These are phyloP conservation scores for Cistogaster globosa DNA, from an alignment of 2,888 invertebrate species.

Conservation along the genomic window DNA sequence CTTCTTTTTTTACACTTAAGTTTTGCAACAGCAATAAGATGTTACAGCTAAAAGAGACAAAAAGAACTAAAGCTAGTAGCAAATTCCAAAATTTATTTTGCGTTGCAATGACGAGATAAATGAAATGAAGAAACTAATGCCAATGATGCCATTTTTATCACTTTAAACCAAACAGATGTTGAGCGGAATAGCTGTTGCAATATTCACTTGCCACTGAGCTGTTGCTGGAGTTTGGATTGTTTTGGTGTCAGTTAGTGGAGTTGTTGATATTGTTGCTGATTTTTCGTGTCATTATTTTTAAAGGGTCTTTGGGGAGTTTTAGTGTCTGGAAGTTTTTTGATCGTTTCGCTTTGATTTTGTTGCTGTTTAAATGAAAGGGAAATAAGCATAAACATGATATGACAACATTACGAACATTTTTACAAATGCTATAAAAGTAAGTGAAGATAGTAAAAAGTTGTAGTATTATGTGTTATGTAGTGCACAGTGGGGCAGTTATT, in stretches of 20 bases:
- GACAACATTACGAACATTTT: slow-evolving; percentile 64
- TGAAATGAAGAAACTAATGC: slow-evolving; percentile 29
- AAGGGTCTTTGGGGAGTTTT: slow-evolving; percentile 58
- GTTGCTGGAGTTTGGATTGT: neutral
- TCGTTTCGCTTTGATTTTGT: neutral
- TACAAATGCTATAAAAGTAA: slow-evolving; percentile 44
- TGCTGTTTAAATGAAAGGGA: slow-evolving; percentile 34
- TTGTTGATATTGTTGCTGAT: slow-evolving; percentile 43
- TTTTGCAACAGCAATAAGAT: slow-evolving; percentile 54
- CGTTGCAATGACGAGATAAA: slow-evolving; percentile 27
- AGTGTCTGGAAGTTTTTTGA: slow-evolving; percentile 30
- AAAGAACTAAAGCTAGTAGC: slow-evolving; percentile 7
- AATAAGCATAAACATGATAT: slow-evolving; percentile 64
- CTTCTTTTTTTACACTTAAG: slow-evolving; percentile 37
- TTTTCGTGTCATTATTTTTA: slow-evolving; percentile 61
- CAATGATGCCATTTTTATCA: slow-evolving; percentile 46
- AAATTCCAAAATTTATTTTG: slow-evolving; percentile 52
- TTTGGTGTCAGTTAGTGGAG: slow-evolving; percentile 1
- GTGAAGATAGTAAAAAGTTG: slow-evolving; percentile 3
- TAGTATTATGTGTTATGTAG: neutral
- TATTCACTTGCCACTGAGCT: slow-evolving; percentile 18
- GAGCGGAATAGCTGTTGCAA: slow-evolving; percentile 32
- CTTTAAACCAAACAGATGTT: slow-evolving; percentile 51
- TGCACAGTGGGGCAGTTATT: neutral
- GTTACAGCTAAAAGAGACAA: neutral